Evolutionary conservation across 2,888 invertebrate species (phyloP), one percentile per base, ranked within the genome.

Genomic region (Carabus problematicus): DNA sequence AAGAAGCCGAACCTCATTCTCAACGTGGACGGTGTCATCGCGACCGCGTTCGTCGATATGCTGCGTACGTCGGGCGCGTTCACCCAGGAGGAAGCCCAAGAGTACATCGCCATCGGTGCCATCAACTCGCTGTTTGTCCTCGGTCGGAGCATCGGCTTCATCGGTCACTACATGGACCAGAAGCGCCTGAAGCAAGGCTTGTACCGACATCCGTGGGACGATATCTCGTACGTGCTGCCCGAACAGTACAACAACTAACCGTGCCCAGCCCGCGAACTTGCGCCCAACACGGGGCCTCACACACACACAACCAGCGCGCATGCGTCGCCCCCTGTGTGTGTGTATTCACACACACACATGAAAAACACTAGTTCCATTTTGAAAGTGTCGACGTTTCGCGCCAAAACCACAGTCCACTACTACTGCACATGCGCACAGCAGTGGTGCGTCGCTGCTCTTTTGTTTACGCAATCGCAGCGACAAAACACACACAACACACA

Each of bases 1-100:
- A 99, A 99, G 88, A 99, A 99, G 84, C 99, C 99, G n/a, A 99
- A 99, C 85, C 88, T 99, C 69, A 99, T 99, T 80, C 87, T 99
- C 71, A 99, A 99, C 83, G 99, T 99, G 16, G 99, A 99, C 84
- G 99, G 99, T 68, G 93, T 98, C 73, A 98, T 99, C 76, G 99
- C 97, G 0, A 95, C 96, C 49, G 91, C 96, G 12, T 98, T 99
- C 84, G 98, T 99, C 19, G 99, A 99, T 81, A 89, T 99, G 85
- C 87, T 99, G 74, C 86, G 97, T 43, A 91, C 97, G 80, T 95
- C 94, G 79, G 97, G 97, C 70, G 92, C 94, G 72, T 98, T 98
- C 81, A 97, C 98, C 0, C 89, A 95, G 77, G 98, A 98, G 82
- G 99, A 99, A 82, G 97, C 99, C 0, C 93, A 95, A 79, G 98